These are phyloP conservation scores for Pinctada fucata DNA, from an alignment of 2,888 invertebrate genomes.

Conservation along the genomic window DNA sequence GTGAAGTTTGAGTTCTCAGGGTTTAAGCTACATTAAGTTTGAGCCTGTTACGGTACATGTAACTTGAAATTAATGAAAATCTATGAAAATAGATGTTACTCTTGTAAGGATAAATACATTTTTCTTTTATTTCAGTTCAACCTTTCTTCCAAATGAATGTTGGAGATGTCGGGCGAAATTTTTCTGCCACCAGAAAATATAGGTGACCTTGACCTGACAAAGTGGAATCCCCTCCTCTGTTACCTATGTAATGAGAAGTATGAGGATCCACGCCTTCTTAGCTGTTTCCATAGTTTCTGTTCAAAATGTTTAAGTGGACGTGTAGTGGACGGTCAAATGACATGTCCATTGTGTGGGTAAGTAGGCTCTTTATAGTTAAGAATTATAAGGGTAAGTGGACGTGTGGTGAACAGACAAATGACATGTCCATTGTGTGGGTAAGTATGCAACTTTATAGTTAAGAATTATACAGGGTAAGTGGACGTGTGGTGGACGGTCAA, in stretches of 20 bases:
- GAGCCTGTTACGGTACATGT: no score
- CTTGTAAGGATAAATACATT: no score
- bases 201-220: slow-evolving; percentile 53
- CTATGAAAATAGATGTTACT: no score
- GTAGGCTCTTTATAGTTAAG: not conserved
- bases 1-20: no score
- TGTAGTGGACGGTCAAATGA: slow-evolving; percentile 81
- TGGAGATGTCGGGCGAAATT: slow-evolving; percentile 62
- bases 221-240: slow-evolving; percentile 82
- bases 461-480: no score
- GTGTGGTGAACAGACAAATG: slow-evolving; percentile 82
- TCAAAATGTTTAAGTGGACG: slow-evolving; percentile 82
- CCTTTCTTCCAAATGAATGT: not conserved
- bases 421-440: slow-evolving; percentile 83
- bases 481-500: slow-evolving; percentile 82
- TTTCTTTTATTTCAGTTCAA: no score
- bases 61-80: no score
- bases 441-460: no score
- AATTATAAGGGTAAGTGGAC: slow-evolving; percentile 79
- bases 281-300: slow-evolving; percentile 86
- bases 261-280: slow-evolving; percentile 83
- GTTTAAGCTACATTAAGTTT: no score
- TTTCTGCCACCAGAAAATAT: slow-evolving; percentile 58
- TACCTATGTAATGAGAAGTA: slow-evolving; percentile 84
- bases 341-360: slow-evolving; percentile 83